Evolutionary conservation across 2,797 vertebrate species (phyloP), one percentile per base, ranked within the genome.

Genomic region (Neoniphon sammara): DNA sequence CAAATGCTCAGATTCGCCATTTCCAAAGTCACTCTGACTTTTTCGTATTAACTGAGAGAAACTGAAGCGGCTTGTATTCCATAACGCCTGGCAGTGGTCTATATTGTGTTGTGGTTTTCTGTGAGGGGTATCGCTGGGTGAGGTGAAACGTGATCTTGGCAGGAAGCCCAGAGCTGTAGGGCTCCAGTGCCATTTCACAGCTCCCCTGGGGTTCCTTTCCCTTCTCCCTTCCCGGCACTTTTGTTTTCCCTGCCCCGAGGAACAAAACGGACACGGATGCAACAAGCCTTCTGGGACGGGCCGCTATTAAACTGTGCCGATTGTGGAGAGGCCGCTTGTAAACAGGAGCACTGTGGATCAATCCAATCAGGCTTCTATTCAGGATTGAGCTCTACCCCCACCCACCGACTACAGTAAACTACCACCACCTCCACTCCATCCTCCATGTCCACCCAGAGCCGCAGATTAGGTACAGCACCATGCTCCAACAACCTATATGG

Each of bases 221-320:
- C 71, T 84, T 86, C 80, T 86, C 83, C 84, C 63, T 90, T 89
- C 85, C 88, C 74, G 58, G 65, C 83, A 91, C 89, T 93, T 93
- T 93, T 93, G 91, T 94, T 91, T 92, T 91, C 84, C 79, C 78
- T 88, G 91, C 91, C 93, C 77, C 0, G 31, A 89, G 87, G 91
- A 93, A 91, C 92, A 93, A 93, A 93, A 91, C 70, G 71, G 82
- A 91, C 91, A 93, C 12, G 84, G 88, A 90, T 87, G 87, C 90
- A 91, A 92, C 92, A 92, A 92, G 91, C 92, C 93, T 92, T 89
- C 86, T 89, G 94, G 93, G 93, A 93, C 78, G 59, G 75, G 23
- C 70, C 18, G 67, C 93, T 91, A 92, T 94, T 93, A 94, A 94
- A 94, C 80, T 76, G 81, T 84, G 84, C 81, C 75, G 84, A 93